Evolutionary conservation across 2,113 vertebrate species (phyloP).

Genomic region (Myiozetetes cayanensis): DNA sequence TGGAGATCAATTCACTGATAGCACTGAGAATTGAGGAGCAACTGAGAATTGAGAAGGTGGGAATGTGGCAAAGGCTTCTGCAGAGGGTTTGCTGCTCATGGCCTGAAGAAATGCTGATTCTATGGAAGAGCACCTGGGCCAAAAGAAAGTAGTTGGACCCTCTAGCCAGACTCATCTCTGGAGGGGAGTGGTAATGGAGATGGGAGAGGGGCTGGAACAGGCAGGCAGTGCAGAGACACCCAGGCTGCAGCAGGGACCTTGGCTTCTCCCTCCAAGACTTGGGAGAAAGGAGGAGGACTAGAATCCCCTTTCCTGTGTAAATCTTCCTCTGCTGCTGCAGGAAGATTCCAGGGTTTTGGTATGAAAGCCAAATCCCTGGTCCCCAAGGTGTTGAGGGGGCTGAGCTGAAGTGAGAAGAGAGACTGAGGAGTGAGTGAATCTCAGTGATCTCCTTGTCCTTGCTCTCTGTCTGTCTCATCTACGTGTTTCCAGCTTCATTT

Average conservation of each 20-base stretch:
- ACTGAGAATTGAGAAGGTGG: neutral
- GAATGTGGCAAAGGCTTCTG: neutral
- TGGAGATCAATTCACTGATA: neutral
- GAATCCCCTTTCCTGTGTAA: neutral
- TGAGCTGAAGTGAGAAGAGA: neutral
- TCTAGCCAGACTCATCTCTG: neutral
- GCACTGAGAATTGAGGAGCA: neutral
- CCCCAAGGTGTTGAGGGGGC: accelerated
- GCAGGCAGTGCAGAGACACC: neutral
- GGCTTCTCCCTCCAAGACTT: neutral
- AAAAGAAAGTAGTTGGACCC: neutral
- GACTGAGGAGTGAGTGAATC: neutral
- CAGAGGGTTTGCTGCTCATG: neutral
- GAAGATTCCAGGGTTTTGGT: accelerated
- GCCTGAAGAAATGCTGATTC: neutral
- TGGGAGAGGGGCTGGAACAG: neutral
- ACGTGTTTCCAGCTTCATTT: neutral
- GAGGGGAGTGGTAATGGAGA: neutral
- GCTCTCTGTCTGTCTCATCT: neutral
- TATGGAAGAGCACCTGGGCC: neutral
- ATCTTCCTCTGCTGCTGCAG: neutral
- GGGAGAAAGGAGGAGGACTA: neutral
- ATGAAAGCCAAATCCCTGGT: neutral
- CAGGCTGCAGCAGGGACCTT: neutral
- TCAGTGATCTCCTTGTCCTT: neutral